phyloP scores from a whole-genome alignment of 1,140 invertebrate species.

The Pomacea maculata region DNA sequence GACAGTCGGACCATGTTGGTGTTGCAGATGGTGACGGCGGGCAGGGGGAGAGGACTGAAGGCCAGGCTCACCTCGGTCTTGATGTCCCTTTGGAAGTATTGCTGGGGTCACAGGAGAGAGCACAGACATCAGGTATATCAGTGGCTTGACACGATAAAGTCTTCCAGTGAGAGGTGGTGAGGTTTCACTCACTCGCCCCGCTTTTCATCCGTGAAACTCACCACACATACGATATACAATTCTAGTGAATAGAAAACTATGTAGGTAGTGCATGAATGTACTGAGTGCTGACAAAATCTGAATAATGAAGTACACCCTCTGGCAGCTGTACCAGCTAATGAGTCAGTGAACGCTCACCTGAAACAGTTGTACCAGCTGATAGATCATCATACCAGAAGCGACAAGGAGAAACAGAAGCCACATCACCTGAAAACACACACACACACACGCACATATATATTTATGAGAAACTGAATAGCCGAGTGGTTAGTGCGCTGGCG shows the following conservation, averaged over 20 bases:
- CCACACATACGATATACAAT: background rate
- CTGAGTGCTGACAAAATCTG: background rate
- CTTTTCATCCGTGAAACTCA: background rate
- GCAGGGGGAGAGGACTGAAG: constrained; percentile 16
- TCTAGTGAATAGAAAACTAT: too few species aligned
- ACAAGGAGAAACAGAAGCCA: background rate
- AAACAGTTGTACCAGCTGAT: background rate
- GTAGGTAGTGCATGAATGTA: background rate
- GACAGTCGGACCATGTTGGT: background rate
- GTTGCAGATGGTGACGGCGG: constrained; percentile 18
- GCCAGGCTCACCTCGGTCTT: constrained; percentile 1
- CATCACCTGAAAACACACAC: background rate
- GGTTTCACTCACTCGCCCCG: too few species aligned
- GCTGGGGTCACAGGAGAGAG: background rate
- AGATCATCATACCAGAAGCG: background rate
- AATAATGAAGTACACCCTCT: background rate
- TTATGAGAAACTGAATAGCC: too few species aligned
- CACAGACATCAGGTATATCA: too few species aligned
- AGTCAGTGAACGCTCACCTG: background rate
- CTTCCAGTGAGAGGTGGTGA: too few species aligned
- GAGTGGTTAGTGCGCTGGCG: too few species aligned
- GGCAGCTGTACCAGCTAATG: too few species aligned
- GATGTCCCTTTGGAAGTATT: background rate
- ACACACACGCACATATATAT: background rate
- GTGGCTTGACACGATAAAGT: too few species aligned